Evolutionary conservation across 2,113 vertebrate species (phyloP), one percentile per base, ranked within the genome.

Genomic region (Phoenicopterus ruber): DNA sequence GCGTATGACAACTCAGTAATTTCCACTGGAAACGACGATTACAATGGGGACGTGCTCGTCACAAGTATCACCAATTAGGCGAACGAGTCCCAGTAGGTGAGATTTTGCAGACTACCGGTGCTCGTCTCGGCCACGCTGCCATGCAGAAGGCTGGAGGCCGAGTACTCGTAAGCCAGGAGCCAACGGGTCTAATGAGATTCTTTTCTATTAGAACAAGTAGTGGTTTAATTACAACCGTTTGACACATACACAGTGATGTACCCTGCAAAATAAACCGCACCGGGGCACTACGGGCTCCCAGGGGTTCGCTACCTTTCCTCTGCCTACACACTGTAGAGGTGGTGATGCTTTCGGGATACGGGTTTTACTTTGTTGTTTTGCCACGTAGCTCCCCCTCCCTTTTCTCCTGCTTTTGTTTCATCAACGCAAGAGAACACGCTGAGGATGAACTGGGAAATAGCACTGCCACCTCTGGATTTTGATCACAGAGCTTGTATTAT

Each of bases 111-210:
- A 19, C 38, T 12, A 47, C 4, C 1, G 3, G 66, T 13, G 55
- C 21, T 13, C 67, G 42, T 13, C 65, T 22, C 1, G 1, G n/a
- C 65, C 40, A 8, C 2, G 25, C 4, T 46, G 83, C 0, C 0
- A 32, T 6, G 3, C 52, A 11, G 17, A 58, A 54, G 44, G 49
- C 70, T 24, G 31, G 57, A 71, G 73, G 78, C 58, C 9, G 31
- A 72, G 29, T n/a, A 28, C 46, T 63, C 57, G 2, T 18, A 61
- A 79, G 32, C 70, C 65, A 54, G 38, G 24, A 72, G 63, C 62
- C 72, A 62, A 26, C 7, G 49, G 70, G 38, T 50, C 80, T 82
- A 74, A 93, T 7, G 54, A 88, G 77, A 49, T 19, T 49, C 22
- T 44, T 19, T 38, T 40, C 50, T 19, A 15, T 40, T 55, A 82